phyloP scores from a whole-genome alignment of 2,888 invertebrate species.

The Spialia ferax region DNA sequence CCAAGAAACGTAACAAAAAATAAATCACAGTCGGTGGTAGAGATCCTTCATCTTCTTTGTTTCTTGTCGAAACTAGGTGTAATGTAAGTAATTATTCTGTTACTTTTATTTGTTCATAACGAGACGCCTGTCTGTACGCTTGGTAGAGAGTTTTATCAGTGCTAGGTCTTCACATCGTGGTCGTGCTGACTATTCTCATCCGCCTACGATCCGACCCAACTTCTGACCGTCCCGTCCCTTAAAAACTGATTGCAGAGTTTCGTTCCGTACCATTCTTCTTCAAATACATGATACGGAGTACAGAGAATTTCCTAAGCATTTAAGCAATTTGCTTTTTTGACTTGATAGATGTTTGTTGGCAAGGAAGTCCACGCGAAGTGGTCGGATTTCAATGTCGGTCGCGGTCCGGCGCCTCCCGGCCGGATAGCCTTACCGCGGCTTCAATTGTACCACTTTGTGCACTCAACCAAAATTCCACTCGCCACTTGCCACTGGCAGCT shows the following conservation, averaged over 20 bases:
- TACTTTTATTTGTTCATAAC: no score
- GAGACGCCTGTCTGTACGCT: no score
- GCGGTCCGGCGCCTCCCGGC: conserved; percentile 36
- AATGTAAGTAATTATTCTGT: no score
- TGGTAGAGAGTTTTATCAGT: no score
- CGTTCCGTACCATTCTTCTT: not conserved
- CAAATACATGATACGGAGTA: not conserved
- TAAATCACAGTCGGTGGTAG: not conserved
- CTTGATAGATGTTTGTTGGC: not conserved
- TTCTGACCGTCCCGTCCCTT: no score
- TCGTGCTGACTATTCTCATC: no score
- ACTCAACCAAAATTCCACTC: conserved; percentile 35
- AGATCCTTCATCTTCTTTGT: no score
- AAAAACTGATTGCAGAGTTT: no score
- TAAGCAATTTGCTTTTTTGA: not conserved
- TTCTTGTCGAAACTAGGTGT: no score
- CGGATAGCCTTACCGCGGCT: conserved; percentile 38
- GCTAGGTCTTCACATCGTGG: no score
- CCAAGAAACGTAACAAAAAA: not conserved
- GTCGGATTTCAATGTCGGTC: conserved; percentile 48
- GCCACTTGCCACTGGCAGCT: not conserved
- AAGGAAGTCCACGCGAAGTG: conserved; percentile 27
- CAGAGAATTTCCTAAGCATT: not conserved
- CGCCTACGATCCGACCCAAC: no score
- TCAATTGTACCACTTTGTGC: conserved; percentile 29